Evolutionary conservation across 2,888 invertebrate species (phyloP).

Genomic region (Erebia palarica): DNA sequence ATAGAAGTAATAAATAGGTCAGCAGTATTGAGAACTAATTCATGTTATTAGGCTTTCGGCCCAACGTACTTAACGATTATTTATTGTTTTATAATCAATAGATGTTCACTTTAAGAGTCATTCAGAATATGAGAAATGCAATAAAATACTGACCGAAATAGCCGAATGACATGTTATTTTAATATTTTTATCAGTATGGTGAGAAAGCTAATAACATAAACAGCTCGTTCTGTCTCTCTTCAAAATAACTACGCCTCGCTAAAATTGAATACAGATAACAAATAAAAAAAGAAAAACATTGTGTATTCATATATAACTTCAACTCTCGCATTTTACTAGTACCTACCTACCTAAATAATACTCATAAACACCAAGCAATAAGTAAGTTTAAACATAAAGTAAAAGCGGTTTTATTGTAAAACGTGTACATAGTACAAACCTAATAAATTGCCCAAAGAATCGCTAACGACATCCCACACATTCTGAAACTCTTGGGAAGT

Average conservation of each 20-base stretch:
- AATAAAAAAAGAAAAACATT: background rate
- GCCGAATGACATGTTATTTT: conserved; percentile 10
- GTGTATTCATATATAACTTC: background rate
- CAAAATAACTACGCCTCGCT: background rate
- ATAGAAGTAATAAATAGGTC: conserved; percentile 77
- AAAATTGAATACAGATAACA: conserved; percentile 3
- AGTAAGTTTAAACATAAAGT: conserved; percentile 15
- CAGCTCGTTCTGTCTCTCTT: background rate
- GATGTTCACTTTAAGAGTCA: conserved; percentile 37
- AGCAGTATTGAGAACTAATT: conserved; percentile 58
- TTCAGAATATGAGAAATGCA: background rate
- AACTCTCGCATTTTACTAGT: background rate
- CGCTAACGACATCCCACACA: conserved; percentile 18
- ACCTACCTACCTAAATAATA: conserved; percentile 3
- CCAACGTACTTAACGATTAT: conserved; percentile 58
- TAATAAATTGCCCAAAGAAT: conserved; percentile 17
- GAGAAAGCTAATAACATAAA: background rate
- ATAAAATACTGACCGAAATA: background rate
- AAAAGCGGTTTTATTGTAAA: conserved; percentile 12
- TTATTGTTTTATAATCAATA: conserved; percentile 76
- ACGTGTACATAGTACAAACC: conserved; percentile 4
- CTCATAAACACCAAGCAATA: conserved; percentile 15
- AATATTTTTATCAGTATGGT: background rate
- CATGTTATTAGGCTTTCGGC: conserved; percentile 72
- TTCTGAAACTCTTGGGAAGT: conserved; percentile 18